Base-by-base conservation (phyloP, 2,113 vertebrate genomes). In the Grammomys surdaster region DNA sequence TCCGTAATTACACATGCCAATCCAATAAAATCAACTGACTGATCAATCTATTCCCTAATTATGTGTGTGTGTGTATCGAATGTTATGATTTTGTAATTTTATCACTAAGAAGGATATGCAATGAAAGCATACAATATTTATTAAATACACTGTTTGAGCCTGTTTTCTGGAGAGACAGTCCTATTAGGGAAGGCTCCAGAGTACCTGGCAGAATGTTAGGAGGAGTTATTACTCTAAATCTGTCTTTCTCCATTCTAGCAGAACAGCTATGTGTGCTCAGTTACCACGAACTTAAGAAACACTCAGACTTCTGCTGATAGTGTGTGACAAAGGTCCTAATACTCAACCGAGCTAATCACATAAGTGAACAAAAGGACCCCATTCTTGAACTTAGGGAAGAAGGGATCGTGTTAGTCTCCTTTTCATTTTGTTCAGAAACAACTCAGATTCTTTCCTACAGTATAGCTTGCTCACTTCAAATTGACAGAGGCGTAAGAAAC, bases 251-350 rank as follows among this genome's bases (percentile, higher is more conserved):
- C 63, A 54, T 89, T 89, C 54, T 46, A 22, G 40, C n/a, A 67
- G n/a, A 90, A 90, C 36, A 88, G 87, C 87, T 4, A 51, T 22
- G 65, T 65, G 78, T 78, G 26, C 88, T 96, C 93, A 89, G 31
- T 78, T 36, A 93, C 94, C 58, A 85, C 84, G 65, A 78, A 58
- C 58, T 60, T 73, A 60, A 70, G 31, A 54, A 75, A 84, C 72
- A 40, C 40, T 76, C 54, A 12, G 43, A 26, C 43, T 93, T 40
- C 20, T 67, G 65, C 76, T 20, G 70, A 80, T 7, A 84, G 12
- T 8, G 13, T 2, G 24, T 46, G 81, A 12, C 58, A 65, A 89
- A 76, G 17, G 13, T 48, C 65, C 67, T 93, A 1, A 51, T 20
- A 82, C 9, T 84, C 72, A 43, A 81, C 60, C 78, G n/a, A 89